phyloP scores from a whole-genome alignment of 2,888 invertebrate genomes.

The Drosophila mercatorum region DNA sequence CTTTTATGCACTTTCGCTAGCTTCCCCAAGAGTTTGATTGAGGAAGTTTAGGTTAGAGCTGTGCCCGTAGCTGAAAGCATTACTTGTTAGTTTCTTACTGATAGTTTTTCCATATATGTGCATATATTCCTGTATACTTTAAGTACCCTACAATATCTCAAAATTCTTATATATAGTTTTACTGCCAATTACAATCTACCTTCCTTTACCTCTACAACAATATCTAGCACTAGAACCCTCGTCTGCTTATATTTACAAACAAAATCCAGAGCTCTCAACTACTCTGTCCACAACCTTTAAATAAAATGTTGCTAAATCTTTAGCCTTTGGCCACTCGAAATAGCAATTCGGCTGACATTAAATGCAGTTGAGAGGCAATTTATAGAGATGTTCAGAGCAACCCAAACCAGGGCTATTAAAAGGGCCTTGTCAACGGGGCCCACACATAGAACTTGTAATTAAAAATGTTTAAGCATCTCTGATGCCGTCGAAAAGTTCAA shows the following conservation, averaged over 20 bases:
- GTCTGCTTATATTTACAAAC: neutral
- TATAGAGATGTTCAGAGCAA: constrained; percentile 46
- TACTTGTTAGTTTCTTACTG: too few relatives aligned
- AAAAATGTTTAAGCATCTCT: constrained; percentile 20
- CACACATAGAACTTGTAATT: constrained; percentile 34
- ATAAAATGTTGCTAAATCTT: constrained; percentile 8
- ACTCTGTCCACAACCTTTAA: neutral
- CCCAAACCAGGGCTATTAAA: constrained; percentile 35
- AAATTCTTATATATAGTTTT: too few relatives aligned
- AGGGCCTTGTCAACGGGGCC: constrained; percentile 34
- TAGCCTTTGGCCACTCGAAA: constrained; percentile 16
- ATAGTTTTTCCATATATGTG: too few relatives aligned
- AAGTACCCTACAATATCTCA: too few relatives aligned
- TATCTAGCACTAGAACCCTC: neutral
- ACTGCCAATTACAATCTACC: neutral
- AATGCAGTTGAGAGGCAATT: constrained; percentile 50
- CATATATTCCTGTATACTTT: too few relatives aligned
- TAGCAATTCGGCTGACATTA: constrained; percentile 35
- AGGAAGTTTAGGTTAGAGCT: too few relatives aligned
- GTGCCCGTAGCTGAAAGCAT: too few relatives aligned
- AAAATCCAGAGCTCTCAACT: neutral
- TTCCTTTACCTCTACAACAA: neutral
- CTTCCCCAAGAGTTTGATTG: neutral
- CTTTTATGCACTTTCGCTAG: neutral
- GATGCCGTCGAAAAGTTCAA: neutral